A percentile compares a stretch with the other conserved stretches of the same genome.
phyloP scores from a whole-genome alignment of 1,140 invertebrate species.

The Medauroidea extradentata region DNA sequence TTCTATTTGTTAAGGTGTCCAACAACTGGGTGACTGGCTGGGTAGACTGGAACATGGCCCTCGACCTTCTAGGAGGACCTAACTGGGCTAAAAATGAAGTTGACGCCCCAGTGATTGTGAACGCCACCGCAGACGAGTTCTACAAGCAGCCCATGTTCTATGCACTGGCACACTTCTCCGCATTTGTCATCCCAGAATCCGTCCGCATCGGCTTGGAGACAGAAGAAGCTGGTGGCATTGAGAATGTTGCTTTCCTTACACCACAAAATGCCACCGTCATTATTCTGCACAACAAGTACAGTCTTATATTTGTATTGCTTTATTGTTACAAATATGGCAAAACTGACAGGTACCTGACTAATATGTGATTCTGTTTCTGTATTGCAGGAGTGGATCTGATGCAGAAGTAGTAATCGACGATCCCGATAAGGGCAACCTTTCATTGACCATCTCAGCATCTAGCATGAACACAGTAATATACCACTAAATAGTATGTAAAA shows the following conservation, averaged over 20 bases:
- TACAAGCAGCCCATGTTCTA: conserved; percentile 54
- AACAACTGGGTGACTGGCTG: conserved; percentile 60
- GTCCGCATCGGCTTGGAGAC: neutral
- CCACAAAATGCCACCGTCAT: conserved; percentile 41
- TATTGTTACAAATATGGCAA: too few relatives aligned
- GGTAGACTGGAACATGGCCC: conserved; percentile 62
- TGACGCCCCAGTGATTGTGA: conserved; percentile 56
- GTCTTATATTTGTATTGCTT: too few relatives aligned
- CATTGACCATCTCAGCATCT: too few relatives aligned
- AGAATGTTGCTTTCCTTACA: conserved; percentile 38
- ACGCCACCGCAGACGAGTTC: conserved; percentile 47
- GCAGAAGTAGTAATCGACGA: too few relatives aligned
- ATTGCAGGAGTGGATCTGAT: too few relatives aligned
- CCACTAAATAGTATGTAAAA: too few relatives aligned
- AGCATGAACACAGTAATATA: too few relatives aligned
- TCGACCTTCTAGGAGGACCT: conserved; percentile 55
- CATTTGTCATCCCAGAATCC: conserved; percentile 5
- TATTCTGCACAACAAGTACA: conserved; percentile 44
- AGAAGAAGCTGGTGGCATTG: conserved; percentile 6
- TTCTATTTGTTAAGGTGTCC: neutral
- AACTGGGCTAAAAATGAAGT: conserved; percentile 57
- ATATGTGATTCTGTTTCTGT: too few relatives aligned
- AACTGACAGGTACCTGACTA: too few relatives aligned
- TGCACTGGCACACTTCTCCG: conserved; percentile 3
- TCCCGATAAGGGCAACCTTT: too few relatives aligned